phyloP scores from a whole-genome alignment of 2,113 vertebrate species.

The Prochilodus magdalenae region DNA sequence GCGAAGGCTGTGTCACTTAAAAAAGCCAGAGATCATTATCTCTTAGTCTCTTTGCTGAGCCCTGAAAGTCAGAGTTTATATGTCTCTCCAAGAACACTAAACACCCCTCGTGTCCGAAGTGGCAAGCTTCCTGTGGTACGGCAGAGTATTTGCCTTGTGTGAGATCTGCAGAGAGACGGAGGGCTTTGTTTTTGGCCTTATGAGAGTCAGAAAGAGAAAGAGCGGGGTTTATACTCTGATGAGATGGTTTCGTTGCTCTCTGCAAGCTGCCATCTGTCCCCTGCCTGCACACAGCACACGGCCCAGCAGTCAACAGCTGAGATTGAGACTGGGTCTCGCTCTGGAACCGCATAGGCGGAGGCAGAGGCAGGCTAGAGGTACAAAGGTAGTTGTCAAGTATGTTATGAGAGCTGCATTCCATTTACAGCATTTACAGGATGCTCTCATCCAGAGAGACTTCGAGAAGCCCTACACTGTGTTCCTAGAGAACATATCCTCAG shows the following conservation, averaged over 20 bases:
- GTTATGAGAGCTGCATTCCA: neutral
- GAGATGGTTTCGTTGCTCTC: neutral
- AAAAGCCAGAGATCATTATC: slow-evolving; percentile 22
- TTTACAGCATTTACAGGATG: neutral
- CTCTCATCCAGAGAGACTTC: neutral
- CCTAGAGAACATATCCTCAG: neutral
- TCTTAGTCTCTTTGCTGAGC: slow-evolving; percentile 5
- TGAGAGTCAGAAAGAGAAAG: neutral
- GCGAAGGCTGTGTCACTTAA: slow-evolving; percentile 1
- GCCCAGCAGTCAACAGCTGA: neutral
- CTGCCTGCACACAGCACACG: neutral
- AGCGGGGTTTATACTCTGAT: neutral
- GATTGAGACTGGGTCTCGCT: neutral
- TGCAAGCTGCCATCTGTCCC: neutral
- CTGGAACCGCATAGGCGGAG: neutral
- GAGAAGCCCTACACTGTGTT: neutral
- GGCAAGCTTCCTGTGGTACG: neutral
- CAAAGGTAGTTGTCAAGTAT: neutral
- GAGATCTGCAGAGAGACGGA: neutral
- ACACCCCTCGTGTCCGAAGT: neutral
- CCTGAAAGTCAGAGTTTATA: neutral
- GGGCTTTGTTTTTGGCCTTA: neutral
- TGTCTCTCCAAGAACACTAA: neutral
- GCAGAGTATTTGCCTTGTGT: neutral
- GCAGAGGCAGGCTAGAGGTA: neutral